These are phyloP conservation scores for Turritopsis dohrnii DNA, from an alignment of 30 jellyfish, hydroid and myxozoan species.

Conservation along the genomic window DNA sequence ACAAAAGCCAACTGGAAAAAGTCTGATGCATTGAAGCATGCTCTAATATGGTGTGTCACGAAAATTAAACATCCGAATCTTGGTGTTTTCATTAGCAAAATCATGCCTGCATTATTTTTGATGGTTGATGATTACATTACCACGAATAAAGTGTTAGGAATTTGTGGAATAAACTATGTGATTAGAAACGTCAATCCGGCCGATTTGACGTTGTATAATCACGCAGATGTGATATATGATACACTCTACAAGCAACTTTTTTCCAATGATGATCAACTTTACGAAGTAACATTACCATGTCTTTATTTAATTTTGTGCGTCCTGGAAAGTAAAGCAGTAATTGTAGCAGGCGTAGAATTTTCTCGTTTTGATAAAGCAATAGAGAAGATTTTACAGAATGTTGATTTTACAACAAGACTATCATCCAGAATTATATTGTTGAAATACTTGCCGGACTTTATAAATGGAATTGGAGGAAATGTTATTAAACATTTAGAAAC, in stretches of 20 bases:
- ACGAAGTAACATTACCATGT: slow-evolving; percentile 50
- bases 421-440: slow-evolving; percentile 26
- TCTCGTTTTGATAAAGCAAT: slow-evolving; percentile 55
- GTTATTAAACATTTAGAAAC: slow-evolving; percentile 30
- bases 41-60: slow-evolving; percentile 30
- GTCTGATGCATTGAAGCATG: slow-evolving; percentile 35
- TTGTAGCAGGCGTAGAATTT: slow-evolving; percentile 11
- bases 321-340: slow-evolving; percentile 39
- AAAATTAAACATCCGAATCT: slow-evolving; percentile 55
- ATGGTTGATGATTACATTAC: slow-evolving; percentile 46
- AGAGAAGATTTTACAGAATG: slow-evolving; percentile 42
- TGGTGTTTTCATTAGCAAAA: slow-evolving; percentile 26
- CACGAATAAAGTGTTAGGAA: slow-evolving; percentile 60
- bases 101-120: slow-evolving; percentile 47
- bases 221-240: slow-evolving; percentile 56
- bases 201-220: slow-evolving; percentile 54
- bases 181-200: slow-evolving; percentile 57
- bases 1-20: slow-evolving; percentile 47
- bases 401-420: slow-evolving; percentile 40
- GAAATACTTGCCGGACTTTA: slow-evolving; percentile 26
- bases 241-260: slow-evolving; percentile 50
- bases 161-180: slow-evolving; percentile 36
- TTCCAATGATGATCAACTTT: slow-evolving; percentile 33
- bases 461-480: slow-evolving; percentile 38
- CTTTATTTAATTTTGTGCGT: slow-evolving; percentile 32